Conservation (phyloP, 2,888 invertebrate species). For the Cheilosia impressa region DNA sequence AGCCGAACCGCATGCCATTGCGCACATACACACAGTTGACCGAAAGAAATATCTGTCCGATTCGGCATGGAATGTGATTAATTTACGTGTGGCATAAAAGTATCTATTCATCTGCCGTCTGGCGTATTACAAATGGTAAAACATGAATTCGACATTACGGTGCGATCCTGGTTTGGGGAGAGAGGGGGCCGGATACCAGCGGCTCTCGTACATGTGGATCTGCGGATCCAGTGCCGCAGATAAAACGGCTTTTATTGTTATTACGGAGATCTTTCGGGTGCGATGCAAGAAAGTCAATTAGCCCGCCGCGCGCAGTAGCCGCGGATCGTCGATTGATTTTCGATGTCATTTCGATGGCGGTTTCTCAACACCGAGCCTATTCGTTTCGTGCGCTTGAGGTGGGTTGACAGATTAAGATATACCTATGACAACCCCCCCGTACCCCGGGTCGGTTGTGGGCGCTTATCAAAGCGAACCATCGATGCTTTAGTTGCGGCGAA, state of each 20-base stretch:
- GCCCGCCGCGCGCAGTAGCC: constrained; percentile 39
- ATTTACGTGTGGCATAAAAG: constrained; percentile 68
- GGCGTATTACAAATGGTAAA: constrained; percentile 76
- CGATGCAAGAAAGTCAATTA: constrained; percentile 53
- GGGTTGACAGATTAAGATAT: constrained; percentile 69
- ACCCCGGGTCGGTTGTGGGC: constrained; percentile 3
- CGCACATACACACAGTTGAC: not conserved
- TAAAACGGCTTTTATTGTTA: constrained; percentile 69
- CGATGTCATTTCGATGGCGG: constrained; percentile 46
- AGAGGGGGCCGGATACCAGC: not conserved
- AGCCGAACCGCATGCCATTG: not conserved
- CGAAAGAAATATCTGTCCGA: constrained; percentile 38
- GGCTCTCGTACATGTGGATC: constrained; percentile 32
- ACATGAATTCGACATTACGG: constrained; percentile 76
- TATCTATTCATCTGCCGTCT: constrained; percentile 73
- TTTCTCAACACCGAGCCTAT: not conserved
- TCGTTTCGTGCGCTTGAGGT: constrained; percentile 41
- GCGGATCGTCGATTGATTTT: constrained; percentile 48
- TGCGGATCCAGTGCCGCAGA: constrained; percentile 53
- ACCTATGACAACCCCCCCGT: not conserved
- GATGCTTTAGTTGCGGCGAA: not conserved
- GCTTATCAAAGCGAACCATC: constrained; percentile 33
- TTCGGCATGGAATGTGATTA: constrained; percentile 69
- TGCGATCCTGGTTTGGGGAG: constrained; percentile 33
- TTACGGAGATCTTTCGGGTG: constrained; percentile 14